These are phyloP conservation scores for Nesogale talazaci DNA, from an alignment of 2,113 vertebrate genomes.

Conservation along the genomic window DNA sequence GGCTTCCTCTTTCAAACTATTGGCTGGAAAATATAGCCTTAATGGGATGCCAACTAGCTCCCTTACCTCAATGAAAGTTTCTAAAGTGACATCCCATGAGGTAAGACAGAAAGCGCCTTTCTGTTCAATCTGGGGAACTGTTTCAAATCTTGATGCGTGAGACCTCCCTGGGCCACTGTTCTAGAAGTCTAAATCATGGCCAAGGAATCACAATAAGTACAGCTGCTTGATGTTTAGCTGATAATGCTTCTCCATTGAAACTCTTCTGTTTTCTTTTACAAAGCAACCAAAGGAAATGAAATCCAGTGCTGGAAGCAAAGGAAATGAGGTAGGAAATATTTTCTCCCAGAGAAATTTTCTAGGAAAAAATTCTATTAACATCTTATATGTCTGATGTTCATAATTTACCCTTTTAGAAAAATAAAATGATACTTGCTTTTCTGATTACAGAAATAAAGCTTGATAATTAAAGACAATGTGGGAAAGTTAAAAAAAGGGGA, in stretches of 20 bases:
- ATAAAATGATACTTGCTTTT: constrained; percentile 45
- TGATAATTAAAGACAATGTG: not conserved
- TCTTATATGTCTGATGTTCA: constrained; percentile 31
- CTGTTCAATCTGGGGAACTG: not conserved
- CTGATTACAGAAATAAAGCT: constrained; percentile 20
- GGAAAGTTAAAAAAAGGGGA: constrained; percentile 9
- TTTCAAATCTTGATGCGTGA: not conserved
- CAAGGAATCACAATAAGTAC: not conserved
- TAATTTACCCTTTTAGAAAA: not conserved
- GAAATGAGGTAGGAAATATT: constrained; percentile 91
- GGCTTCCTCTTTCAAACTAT: constrained; percentile 27
- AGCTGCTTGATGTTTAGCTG: not conserved
- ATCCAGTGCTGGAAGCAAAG: constrained; percentile 92
- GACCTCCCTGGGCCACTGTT: constrained; percentile 29
- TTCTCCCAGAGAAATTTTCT: constrained; percentile 21
- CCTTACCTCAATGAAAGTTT: not conserved
- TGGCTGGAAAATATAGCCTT: constrained; percentile 6
- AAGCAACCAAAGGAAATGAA: constrained; percentile 99
- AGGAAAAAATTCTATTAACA: not conserved
- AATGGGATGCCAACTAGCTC: not conserved
- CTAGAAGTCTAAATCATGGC: not conserved
- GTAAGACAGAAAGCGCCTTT: not conserved
- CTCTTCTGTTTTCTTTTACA: constrained; percentile 77
- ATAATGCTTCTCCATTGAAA: constrained; percentile 62
- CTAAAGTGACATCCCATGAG: not conserved